Evolutionary conservation across 2,888 invertebrate genomes (phyloP).

Genomic region (Nymphalis polychloros): DNA sequence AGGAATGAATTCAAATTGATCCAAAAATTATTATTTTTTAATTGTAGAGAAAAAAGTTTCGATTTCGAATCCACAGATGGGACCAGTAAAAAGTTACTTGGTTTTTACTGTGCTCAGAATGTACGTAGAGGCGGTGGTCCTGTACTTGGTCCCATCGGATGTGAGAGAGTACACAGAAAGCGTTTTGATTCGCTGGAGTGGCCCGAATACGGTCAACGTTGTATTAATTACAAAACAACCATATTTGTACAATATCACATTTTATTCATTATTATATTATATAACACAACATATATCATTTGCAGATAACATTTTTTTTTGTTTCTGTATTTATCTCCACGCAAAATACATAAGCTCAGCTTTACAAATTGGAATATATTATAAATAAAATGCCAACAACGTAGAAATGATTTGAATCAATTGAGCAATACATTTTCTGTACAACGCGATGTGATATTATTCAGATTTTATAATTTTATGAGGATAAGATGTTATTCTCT

Average conservation of each 20-base stretch:
- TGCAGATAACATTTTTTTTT: conserved; percentile 64
- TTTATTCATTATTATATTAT: conserved; percentile 73
- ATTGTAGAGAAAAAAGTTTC: too few species aligned
- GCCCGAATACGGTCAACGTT: background rate
- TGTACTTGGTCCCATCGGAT: too few species aligned
- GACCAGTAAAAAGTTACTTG: too few species aligned
- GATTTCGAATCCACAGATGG: too few species aligned
- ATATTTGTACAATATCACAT: conserved; percentile 71
- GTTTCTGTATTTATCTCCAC: conserved; percentile 57
- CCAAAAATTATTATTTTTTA: too few species aligned
- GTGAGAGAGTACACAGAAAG: too few species aligned
- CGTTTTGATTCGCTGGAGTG: background rate
- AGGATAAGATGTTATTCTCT: background rate
- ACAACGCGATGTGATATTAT: background rate
- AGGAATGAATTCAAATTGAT: too few species aligned
- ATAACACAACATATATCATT: conserved; percentile 78
- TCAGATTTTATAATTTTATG: background rate
- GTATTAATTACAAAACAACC: conserved; percentile 42
- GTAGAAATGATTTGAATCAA: conserved; percentile 47
- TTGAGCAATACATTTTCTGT: conserved; percentile 13
- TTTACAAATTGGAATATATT: conserved; percentile 70
- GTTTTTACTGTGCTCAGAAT: too few species aligned
- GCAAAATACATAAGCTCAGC: conserved; percentile 62
- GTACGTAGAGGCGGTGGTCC: too few species aligned
- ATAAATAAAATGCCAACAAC: conserved; percentile 76